These are phyloP conservation scores for Pampus argenteus DNA, from an alignment of 2,797 vertebrate genomes.

Conservation along the genomic window DNA sequence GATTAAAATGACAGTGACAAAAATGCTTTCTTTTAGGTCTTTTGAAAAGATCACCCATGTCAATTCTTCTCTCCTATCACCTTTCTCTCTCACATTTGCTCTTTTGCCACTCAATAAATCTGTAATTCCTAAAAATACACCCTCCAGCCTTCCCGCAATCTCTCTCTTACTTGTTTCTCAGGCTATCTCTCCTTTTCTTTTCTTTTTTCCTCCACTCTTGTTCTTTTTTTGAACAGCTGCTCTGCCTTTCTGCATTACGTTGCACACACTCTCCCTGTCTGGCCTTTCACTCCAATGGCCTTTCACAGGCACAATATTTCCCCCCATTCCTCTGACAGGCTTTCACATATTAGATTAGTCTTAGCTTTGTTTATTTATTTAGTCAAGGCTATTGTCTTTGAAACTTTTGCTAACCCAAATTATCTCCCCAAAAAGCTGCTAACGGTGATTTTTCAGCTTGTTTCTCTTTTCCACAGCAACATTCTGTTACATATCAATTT, in stretches of 20 bases:
- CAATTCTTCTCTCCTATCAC: conserved; percentile 37
- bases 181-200: conserved; percentile 36
- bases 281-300: conserved; percentile 81
- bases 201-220: conserved; percentile 62
- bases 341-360: conserved; percentile 78
- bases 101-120: conserved; percentile 66
- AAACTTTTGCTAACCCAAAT: conserved; percentile 66
- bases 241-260: conserved; percentile 81
- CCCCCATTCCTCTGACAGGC: conserved; percentile 69
- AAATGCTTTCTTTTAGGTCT: conserved; percentile 56
- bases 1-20: conserved; percentile 72
- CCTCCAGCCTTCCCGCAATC: conserved; percentile 50
- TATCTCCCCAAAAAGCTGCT: conserved; percentile 21
- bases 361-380: conserved; percentile 70
- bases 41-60: conserved; percentile 53
- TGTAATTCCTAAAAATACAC: conserved; percentile 71
- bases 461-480: conserved; percentile 50
- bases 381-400: conserved; percentile 72
- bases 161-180: conserved; percentile 31
- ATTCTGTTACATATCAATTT: conserved; percentile 63
- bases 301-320: conserved; percentile 80
- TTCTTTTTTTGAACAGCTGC: conserved; percentile 81
- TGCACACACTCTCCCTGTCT: conserved; percentile 67
- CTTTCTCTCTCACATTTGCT: conserved; percentile 36
- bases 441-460: conserved; percentile 42